These are phyloP conservation scores for Ceratosolen solmsi DNA, from an alignment of 1,140 invertebrate species.

Conservation along the genomic window DNA sequence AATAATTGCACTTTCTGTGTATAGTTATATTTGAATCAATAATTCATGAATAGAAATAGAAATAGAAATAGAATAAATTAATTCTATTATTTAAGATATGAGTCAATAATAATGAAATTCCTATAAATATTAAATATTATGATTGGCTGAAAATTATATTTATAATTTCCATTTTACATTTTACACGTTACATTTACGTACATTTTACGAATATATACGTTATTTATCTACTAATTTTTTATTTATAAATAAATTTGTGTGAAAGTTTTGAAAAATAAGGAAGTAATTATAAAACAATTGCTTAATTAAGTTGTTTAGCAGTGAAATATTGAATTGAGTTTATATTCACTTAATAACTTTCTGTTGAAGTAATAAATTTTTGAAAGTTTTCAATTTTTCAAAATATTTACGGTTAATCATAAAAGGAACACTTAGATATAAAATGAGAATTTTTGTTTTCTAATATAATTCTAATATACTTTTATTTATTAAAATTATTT, in stretches of 20 bases:
- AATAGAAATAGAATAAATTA: too few species aligned
- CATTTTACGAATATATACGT: too few species aligned
- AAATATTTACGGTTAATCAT: not conserved
- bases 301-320: not conserved
- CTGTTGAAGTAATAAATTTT: not conserved
- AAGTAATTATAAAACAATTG: not conserved
- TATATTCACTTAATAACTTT: conserved; percentile 15
- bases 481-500: not conserved
- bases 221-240: too few species aligned
- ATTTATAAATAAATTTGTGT: not conserved
- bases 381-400: not conserved
- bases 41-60: too few species aligned
- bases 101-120: too few species aligned
- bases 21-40: too few species aligned
- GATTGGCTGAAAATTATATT: too few species aligned
- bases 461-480: not conserved
- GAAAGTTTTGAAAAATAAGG: not conserved
- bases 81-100: too few species aligned
- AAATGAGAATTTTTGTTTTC: not conserved
- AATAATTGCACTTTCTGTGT: too few species aligned
- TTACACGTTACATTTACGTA: too few species aligned
- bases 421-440: not conserved
- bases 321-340: conserved; percentile 2
- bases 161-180: too few species aligned
- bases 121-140: too few species aligned